Evolutionary conservation across 2,888 invertebrate genomes (phyloP), one percentile per base, ranked within the genome.

Genomic region (Volucella zonaria): DNA sequence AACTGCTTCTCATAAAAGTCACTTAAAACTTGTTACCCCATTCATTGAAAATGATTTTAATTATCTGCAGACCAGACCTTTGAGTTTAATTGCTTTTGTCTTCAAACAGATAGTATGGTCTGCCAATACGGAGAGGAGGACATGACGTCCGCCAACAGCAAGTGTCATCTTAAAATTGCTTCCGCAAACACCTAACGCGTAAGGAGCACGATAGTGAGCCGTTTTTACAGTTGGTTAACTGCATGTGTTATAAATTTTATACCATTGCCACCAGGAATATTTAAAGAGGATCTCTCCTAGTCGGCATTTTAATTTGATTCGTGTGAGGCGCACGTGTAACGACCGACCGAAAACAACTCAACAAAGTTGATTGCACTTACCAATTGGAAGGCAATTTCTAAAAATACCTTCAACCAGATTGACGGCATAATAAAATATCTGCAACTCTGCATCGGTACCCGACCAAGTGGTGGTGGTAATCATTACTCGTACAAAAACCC

Each of bases 371-470:
- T 54, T 54, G 23, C 15, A 23, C 23, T 54, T 54, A 12, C 12
- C 15, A 15, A 15, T n/a, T 47, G n/a, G 12, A 14, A 47, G 3
- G 14, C 52, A 14, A 15, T 15, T 15, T 23, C 54, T 74, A 74
- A 51, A 64, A 52, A 52, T 15, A 59, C 45, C 11, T 62, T 8
- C 31, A 64, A 81, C 81, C 81, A 56, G 79, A 74, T 74, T 82
- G 82, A 79, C 82, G 78, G 64, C 58, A 64, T 74, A 79, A 74
- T 79, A 51, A 49, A 47, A 43, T 23, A 59, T 38, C 23, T 15
- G 43, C 66, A 73, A 54, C 52, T 31, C 31, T 51, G 3, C 52
- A 43, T 23, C 47, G 52, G 31, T 31, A 31, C 6, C 31, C 6
- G 6, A 31, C 45, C 67, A 54, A 15, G 18, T 31, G 31, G 31